Base-by-base conservation (phyloP, 2,113 vertebrate species). In the Alexandromys fortis region DNA sequence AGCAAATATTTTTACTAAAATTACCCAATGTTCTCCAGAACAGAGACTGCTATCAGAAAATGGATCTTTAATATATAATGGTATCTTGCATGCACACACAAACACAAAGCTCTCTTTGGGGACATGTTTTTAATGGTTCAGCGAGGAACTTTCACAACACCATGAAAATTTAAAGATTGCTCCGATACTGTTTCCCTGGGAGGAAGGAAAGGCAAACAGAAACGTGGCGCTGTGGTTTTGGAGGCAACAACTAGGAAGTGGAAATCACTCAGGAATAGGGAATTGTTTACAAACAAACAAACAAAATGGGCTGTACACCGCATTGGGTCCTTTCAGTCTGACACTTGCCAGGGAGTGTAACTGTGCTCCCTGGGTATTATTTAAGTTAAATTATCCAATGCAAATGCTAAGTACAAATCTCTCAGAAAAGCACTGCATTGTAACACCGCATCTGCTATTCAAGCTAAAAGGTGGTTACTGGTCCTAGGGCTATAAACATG, bases 41-140 rank as follows among this genome's bases (percentile, higher is more conserved):
- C 87, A 95, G 89, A 98, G 96, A 97, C 98, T 98, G 97, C 98
- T 98, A 98, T 98, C 98, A 98, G 98, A 98, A 99, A 99, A 99
- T 98, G 98, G 98, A 98, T 98, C 98, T 98, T 90, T 96, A 95
- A 86, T 97, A 97, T 92, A 97, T 97, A 98, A 97, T 98, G 94
- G 96, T 94, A 98, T 98, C 97, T 97, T 94, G 77, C 86, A 97
- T 98, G 13, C 1, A 47, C 76, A 8, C 95, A 96, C 97, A 98
- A 75, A 95, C 98, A 97, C 93, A 97, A 33, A n/a, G 14, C 33
- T 92, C 93, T 76, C 97, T 97, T 95, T 92, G 96, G 87, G 83
- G 96, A 38, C 73, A 95, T 47, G 95, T 97, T 96, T 87, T 72
- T 22, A 87, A 97, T 96, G 83, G 97, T 92, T 98, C 92, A 88